Evolutionary conservation across 2,888 invertebrate genomes (phyloP).

Genomic region (Linnaemya tessellans): DNA sequence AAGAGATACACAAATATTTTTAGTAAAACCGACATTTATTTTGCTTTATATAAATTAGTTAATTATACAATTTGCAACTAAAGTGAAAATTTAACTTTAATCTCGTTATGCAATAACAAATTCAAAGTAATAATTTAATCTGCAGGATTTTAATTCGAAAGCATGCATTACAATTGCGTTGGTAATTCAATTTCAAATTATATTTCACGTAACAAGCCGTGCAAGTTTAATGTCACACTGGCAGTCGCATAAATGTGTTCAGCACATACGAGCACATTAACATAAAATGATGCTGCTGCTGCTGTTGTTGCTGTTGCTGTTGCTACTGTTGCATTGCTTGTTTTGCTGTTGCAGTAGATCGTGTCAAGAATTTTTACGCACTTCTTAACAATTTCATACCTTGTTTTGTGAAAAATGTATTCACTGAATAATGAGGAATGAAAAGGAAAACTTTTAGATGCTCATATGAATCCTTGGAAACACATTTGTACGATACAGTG

Average conservation of each 20-base stretch:
- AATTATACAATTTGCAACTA: background rate
- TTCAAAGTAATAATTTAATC: conserved; percentile 38
- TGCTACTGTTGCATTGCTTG: conserved; percentile 55
- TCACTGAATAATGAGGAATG: conserved; percentile 37
- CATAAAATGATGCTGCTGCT: conserved; percentile 54
- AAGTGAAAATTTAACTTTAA: conserved; percentile 9
- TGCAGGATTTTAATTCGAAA: conserved; percentile 36
- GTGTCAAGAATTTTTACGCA: conserved; percentile 68
- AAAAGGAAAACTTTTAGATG: conserved; percentile 45
- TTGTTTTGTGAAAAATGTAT: conserved; percentile 47
- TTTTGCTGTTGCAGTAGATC: conserved; percentile 58
- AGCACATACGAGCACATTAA: conserved; percentile 36
- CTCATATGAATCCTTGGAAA: conserved; percentile 8
- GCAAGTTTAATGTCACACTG: conserved; percentile 40
- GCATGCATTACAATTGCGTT: conserved; percentile 21
- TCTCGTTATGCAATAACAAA: background rate
- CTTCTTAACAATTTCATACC: conserved; percentile 67
- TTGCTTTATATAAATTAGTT: background rate
- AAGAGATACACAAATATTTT: too few species aligned
- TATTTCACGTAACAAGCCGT: conserved; percentile 13
- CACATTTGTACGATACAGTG: background rate
- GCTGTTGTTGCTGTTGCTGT: conserved; percentile 57
- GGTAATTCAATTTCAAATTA: conserved; percentile 46
- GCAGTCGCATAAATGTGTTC: conserved; percentile 40
- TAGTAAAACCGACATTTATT: background rate